Evolutionary conservation across 2,113 vertebrate species (phyloP), one percentile per base, ranked within the genome.

Genomic region (Crypturellus undulatus): DNA sequence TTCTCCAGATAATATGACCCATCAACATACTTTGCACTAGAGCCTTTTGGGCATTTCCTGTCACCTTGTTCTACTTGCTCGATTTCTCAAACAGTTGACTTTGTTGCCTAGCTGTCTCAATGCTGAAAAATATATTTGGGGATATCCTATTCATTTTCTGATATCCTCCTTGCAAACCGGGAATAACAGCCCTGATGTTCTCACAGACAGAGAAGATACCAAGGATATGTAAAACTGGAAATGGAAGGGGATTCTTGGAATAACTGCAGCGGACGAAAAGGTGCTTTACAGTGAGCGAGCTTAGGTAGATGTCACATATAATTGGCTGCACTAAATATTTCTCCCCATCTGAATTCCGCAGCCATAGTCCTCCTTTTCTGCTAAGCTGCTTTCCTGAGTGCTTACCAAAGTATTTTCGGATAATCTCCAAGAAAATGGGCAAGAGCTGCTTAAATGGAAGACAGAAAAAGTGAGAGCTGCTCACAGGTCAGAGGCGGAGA

Each of bases 21-120:
- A 30, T 69, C 68, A 67, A 18, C 20, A 7, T 60, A n/a, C 26
- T 80, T 91, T 81, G 38, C 12, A 40, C 78, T 26, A 60, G n/a
- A 86, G 18, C 6, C 49, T 22, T 70, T 84, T 34, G 40, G 36
- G 9, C 7, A 6, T 70, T 84, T 36, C 8, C 47, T 16, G 43
- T 42, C 51, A 18, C 5, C 17, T 63, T 73, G 58, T 69, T 67
- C 4, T 2, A 7, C 2, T 10, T 0, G 1, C 25, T 15, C 81
- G 51, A 71, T 63, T 90, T 91, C 58, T 87, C 42, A 18, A 78
- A 49, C 10, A 59, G 12, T 45, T 38, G 60, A 15, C 19, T 76
- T 51, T 52, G 32, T 49, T 76, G 43, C 58, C 21, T 19, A 24
- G 22, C 47, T 58, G 2, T 25, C 60, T 49, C 2, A 3, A 15